Conservation (phyloP, 2,888 invertebrate species). For the Sphaerophoria taeniata region DNA sequence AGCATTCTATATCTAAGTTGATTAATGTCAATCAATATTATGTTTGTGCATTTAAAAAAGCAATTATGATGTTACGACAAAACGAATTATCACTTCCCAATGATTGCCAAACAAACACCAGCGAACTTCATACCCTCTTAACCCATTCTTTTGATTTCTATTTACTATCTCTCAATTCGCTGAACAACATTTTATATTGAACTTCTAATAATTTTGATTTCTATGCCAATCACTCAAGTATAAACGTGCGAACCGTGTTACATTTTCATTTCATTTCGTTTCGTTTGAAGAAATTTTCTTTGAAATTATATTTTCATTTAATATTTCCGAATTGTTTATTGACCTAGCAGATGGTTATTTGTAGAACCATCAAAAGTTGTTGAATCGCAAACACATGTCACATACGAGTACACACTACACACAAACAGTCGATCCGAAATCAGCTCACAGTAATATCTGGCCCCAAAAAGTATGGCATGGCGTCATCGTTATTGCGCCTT, state of each 20-base stretch:
- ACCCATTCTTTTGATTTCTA: no score
- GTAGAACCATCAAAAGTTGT: constrained; percentile 53
- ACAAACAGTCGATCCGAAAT: neutral
- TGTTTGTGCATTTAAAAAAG: no score
- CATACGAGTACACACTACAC: neutral
- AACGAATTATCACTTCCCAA: no score
- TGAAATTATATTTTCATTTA: neutral
- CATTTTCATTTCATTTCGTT: neutral
- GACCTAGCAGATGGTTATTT: constrained; percentile 53
- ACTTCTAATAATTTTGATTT: neutral
- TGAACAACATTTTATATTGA: neutral
- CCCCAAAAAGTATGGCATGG: neutral
- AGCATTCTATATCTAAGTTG: no score
- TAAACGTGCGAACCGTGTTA: neutral
- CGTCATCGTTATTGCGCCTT: neutral
- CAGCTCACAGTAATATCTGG: neutral
- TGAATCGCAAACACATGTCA: constrained; percentile 48
- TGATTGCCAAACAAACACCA: no score
- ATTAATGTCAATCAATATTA: no score
- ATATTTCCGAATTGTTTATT: constrained; percentile 32
- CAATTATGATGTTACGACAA: no score
- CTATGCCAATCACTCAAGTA: neutral
- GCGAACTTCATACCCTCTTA: no score
- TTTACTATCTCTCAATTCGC: neutral
- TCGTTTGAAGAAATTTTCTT: neutral